A percentile compares a stretch with the other conserved stretches of the same genome.
Evolutionary conservation across 1,140 invertebrate genomes (phyloP).

Genomic region (Dendrolimus kikuchii): DNA sequence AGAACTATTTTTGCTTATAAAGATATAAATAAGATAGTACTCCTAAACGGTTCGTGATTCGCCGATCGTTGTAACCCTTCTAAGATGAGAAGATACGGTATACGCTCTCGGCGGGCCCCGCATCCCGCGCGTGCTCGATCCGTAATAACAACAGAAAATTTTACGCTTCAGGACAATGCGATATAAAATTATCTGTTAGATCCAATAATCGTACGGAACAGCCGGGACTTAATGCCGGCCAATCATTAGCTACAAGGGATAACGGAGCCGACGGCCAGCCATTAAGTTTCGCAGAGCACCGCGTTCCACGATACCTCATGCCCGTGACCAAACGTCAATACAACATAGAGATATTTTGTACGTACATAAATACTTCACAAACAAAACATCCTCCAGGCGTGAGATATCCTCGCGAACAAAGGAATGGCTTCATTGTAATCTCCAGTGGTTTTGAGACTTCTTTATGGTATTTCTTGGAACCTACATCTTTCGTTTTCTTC

Average conservation of each 20-base stretch:
- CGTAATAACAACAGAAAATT: conserved; percentile 66
- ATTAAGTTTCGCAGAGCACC: conserved; percentile 45
- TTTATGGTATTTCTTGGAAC: conserved; percentile 38
- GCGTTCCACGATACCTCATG: conserved; percentile 31
- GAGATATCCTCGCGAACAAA: conserved; percentile 36
- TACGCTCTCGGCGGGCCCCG: conserved; percentile 14
- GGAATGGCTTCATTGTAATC: conserved; percentile 63
- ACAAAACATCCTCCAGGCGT: conserved; percentile 34
- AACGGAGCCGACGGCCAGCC: conserved; percentile 57
- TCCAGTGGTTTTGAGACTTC: conserved; percentile 27
- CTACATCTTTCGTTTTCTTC: not conserved
- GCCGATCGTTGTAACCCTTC: conserved; percentile 24
- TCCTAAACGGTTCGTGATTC: conserved; percentile 33
- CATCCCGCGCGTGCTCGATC: conserved; percentile 20
- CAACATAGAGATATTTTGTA: conserved; percentile 34
- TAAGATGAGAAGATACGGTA: conserved; percentile 30
- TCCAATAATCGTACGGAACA: conserved; percentile 69
- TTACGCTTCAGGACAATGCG: conserved; percentile 69
- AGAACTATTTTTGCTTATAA: not conserved
- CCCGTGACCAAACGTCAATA: conserved; percentile 70
- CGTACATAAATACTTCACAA: conserved; percentile 17
- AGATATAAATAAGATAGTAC: conserved; percentile 13
- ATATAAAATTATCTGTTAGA: conserved; percentile 72
- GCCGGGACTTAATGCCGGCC: conserved; percentile 64
- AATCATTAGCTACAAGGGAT: conserved; percentile 70